phyloP scores from a whole-genome alignment of 2,113 vertebrate genomes.

The Procapra przewalskii region DNA sequence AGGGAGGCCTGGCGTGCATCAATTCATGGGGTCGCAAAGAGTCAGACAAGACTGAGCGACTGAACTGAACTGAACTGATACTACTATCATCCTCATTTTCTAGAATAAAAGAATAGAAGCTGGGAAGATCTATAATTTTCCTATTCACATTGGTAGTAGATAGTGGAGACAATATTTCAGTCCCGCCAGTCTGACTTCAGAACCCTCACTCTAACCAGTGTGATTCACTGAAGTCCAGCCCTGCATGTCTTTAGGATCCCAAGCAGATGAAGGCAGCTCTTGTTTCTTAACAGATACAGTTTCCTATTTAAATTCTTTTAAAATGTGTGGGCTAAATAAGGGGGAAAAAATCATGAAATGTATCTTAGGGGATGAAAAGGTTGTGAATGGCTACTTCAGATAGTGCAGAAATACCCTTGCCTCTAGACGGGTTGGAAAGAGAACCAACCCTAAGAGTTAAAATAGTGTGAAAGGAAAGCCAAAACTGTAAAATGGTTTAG shows the following conservation, averaged over 20 bases:
- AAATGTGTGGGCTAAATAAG: neutral
- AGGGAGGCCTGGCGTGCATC: too few relatives aligned
- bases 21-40: too few relatives aligned
- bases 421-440: neutral
- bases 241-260: neutral
- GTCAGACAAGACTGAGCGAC: too few relatives aligned
- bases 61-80: neutral
- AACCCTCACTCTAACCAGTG: neutral
- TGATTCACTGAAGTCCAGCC: neutral
- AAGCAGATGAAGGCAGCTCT: neutral
- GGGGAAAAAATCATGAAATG: neutral
- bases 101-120: neutral
- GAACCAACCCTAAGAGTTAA: neutral
- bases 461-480: neutral
- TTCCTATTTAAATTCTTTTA: neutral
- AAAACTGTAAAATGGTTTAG: neutral
- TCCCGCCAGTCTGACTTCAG: neutral
- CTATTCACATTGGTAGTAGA: neutral
- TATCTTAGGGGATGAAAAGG: neutral
- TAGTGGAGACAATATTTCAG: neutral
- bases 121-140: neutral
- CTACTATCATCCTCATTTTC: neutral
- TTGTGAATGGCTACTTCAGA: neutral
- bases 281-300: neutral
- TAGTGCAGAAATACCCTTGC: neutral